Percentiles rank a stretch among this genome's conserved stretches.
Evolutionary conservation across 2,113 vertebrate genomes (phyloP).

Genomic region (Cichladusa arquata): DNA sequence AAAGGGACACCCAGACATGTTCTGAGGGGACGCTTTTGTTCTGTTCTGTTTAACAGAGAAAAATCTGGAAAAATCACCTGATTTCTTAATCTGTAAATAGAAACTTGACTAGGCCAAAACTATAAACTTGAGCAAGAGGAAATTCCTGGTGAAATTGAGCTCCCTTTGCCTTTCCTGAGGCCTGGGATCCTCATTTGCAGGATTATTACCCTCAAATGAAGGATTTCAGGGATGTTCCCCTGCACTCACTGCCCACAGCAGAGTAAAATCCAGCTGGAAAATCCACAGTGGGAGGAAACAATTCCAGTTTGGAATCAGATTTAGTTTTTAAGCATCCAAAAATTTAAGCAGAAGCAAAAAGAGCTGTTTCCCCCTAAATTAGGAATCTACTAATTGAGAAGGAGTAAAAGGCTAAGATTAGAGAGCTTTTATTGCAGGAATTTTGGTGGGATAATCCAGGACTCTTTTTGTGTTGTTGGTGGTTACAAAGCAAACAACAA

Average conservation of each 20-base stretch:
- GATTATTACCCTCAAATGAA: not conserved
- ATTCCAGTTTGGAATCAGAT: not conserved
- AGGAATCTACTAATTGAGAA: not conserved
- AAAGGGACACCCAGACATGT: not conserved
- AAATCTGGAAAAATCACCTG: not conserved
- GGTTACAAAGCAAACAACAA: not conserved
- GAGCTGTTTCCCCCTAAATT: not conserved
- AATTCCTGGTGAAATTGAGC: not conserved
- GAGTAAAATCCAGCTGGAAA: not conserved
- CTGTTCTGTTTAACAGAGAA: not conserved
- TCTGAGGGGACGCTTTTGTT: not conserved
- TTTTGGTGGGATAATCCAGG: not conserved
- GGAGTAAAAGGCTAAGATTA: not conserved
- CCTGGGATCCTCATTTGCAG: not conserved
- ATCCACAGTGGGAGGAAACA: not conserved
- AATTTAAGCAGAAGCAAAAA: not conserved
- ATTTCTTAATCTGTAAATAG: not conserved
- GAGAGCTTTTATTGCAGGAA: not conserved
- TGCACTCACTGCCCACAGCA: not conserved
- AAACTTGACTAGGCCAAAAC: not conserved
- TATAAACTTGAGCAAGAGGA: not conserved
- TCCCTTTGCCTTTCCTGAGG: not conserved
- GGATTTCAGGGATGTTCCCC: not conserved
- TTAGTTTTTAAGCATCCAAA: not conserved
- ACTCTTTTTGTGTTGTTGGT: not conserved